Percentiles rank a stretch among this genome's conserved stretches.
These are phyloP conservation scores for Anthrax anthrax DNA, from an alignment of 2,888 invertebrate species.

Conservation along the genomic window DNA sequence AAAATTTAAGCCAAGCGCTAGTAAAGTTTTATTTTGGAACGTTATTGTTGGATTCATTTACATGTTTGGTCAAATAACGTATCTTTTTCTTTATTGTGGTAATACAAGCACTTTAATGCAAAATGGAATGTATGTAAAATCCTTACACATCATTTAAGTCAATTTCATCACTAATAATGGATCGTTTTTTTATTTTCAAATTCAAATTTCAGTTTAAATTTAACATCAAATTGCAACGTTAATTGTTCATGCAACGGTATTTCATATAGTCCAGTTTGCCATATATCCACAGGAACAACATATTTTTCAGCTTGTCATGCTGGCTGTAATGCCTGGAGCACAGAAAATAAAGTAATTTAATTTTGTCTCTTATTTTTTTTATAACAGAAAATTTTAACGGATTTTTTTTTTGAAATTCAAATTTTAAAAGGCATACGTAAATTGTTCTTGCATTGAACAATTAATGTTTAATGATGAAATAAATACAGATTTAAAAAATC, in stretches of 20 bases:
- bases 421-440: constrained; percentile 23
- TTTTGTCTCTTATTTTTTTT: too few relatives aligned
- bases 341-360: constrained; percentile 18
- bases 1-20: constrained; percentile 43
- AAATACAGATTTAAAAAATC: background rate
- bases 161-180: too few relatives aligned
- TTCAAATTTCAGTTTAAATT: constrained; percentile 32
- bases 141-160: too few relatives aligned
- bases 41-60: constrained; percentile 42
- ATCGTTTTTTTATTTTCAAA: background rate
- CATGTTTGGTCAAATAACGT: constrained; percentile 38
- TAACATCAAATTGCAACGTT: constrained; percentile 40
- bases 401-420: background rate
- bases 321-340: constrained; percentile 40
- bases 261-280: constrained; percentile 51
- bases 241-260: constrained; percentile 44
- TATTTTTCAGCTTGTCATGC: constrained; percentile 63
- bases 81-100: constrained; percentile 42
- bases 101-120: constrained; percentile 22
- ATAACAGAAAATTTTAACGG: too few relatives aligned
- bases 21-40: constrained; percentile 46
- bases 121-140: constrained; percentile 17
- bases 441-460: constrained; percentile 15
- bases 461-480: background rate
- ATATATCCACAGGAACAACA: constrained; percentile 39